Percentiles rank a stretch among this genome's conserved stretches.
Conservation (phyloP, 1,140 invertebrate genomes). For the Drosophila kurseongensis region DNA sequence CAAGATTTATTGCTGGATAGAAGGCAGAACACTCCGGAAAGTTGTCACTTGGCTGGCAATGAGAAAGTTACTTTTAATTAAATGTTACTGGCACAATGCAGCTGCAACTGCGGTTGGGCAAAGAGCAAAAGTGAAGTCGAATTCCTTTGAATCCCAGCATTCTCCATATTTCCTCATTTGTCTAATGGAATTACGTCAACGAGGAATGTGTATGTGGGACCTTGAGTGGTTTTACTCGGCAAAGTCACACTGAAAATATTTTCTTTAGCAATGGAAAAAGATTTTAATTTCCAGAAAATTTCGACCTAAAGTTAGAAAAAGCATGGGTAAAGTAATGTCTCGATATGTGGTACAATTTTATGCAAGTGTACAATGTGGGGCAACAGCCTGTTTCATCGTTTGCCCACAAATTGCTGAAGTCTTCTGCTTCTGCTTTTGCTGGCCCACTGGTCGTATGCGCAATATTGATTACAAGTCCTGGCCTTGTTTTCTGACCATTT, state of each 20-base stretch:
- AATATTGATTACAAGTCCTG: slow-evolving; percentile 51
- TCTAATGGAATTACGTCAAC: slow-evolving; percentile 43
- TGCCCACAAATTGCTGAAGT: slow-evolving; percentile 8
- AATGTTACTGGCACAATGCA: slow-evolving; percentile 12
- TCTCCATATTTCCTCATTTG: slow-evolving; percentile 17
- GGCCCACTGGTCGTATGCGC: slow-evolving; percentile 36
- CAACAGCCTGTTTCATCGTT: slow-evolving; percentile 2
- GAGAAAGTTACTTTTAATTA: slow-evolving; percentile 39
- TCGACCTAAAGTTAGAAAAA: too few species aligned
- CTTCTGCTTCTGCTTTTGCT: slow-evolving; percentile 13
- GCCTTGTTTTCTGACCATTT: slow-evolving; percentile 27
- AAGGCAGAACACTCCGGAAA: not conserved
- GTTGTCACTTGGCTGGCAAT: slow-evolving; percentile 5
- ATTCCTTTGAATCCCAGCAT: slow-evolving; percentile 1
- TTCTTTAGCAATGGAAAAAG: too few species aligned
- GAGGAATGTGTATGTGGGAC: slow-evolving; percentile 13
- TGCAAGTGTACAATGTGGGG: not conserved
- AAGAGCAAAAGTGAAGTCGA: not conserved
- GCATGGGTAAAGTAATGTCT: too few species aligned
- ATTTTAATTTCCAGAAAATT: too few species aligned
- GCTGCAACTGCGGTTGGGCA: slow-evolving; percentile 8
- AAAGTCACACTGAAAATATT: not conserved
- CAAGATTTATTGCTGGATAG: slow-evolving; percentile 17
- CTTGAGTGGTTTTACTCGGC: not conserved
- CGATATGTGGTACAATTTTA: not conserved